phyloP scores from a whole-genome alignment of 2,113 vertebrate species.

The Chinchilla lanigera region DNA sequence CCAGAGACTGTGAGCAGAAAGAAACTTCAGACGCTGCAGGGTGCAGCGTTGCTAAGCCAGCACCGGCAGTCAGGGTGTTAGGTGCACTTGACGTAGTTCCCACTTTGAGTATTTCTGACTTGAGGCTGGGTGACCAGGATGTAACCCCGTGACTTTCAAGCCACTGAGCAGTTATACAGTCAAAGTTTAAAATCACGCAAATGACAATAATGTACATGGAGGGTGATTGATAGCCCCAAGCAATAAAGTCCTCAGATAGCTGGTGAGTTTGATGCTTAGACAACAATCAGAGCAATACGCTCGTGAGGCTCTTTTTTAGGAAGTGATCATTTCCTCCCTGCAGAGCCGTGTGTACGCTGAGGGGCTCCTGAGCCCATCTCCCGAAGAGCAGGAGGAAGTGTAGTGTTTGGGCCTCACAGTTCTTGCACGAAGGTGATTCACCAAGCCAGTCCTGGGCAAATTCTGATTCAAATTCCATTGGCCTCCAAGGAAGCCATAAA shows the following conservation, averaged over 20 bases:
- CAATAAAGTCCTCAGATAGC: background rate
- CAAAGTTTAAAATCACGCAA: background rate
- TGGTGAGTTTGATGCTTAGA: background rate
- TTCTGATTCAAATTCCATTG: conserved; percentile 55
- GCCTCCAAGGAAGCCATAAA: conserved; percentile 53
- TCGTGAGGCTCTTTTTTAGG: background rate
- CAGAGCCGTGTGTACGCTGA: background rate
- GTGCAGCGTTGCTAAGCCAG: fast-evolving
- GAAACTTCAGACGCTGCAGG: background rate
- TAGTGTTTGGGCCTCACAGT: background rate
- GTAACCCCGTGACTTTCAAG: background rate
- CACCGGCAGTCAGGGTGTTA: too few relatives aligned
- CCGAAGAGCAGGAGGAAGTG: background rate
- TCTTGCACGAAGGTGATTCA: conserved; percentile 53
- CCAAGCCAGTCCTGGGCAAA: conserved; percentile 29
- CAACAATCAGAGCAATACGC: background rate
- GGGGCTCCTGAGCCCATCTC: background rate
- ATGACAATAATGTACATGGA: background rate
- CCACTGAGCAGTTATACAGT: background rate
- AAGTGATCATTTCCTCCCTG: background rate
- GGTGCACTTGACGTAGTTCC: too few relatives aligned
- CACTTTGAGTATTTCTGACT: background rate
- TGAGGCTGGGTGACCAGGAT: too few relatives aligned
- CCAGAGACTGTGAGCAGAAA: too few relatives aligned
- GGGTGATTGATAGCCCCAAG: background rate